Evolutionary conservation across 1,140 invertebrate genomes (phyloP).

Genomic region (Venturia canescens): DNA sequence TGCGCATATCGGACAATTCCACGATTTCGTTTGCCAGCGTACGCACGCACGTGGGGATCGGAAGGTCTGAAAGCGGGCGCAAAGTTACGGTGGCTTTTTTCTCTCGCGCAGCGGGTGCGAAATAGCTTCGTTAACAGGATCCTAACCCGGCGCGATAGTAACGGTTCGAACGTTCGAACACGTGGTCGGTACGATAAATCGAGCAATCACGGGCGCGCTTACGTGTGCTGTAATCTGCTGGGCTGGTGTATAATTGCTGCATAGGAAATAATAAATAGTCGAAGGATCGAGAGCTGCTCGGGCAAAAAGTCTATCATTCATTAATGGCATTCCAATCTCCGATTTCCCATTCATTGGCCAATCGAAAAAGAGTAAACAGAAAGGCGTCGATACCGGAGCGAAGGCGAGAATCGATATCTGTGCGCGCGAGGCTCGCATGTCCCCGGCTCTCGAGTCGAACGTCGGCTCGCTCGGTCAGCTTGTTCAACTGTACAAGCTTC

Average conservation of each 20-base stretch:
- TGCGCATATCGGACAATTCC: constrained; percentile 8
- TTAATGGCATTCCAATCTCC: constrained; percentile 32
- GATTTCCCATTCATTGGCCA: constrained; percentile 21
- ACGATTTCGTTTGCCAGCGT: constrained; percentile 32
- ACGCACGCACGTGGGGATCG: not conserved
- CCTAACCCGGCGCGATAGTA: not conserved
- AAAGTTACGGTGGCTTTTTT: not conserved
- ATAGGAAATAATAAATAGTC: constrained; percentile 37
- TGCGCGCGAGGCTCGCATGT: constrained; percentile 21
- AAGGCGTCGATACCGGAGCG: not conserved
- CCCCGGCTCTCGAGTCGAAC: constrained; percentile 3
- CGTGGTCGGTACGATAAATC: constrained; percentile 7
- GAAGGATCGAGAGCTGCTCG: not conserved
- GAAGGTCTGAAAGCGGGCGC: not conserved
- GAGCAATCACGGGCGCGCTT: not conserved
- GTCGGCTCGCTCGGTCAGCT: constrained; percentile 16
- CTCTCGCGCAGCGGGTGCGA: constrained; percentile 22
- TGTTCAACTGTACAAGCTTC: constrained; percentile 19
- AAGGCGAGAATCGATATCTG: constrained; percentile 1
- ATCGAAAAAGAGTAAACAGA: not conserved
- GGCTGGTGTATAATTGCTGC: constrained; percentile 4
- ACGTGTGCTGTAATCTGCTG: not conserved
- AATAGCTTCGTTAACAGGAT: constrained; percentile 33
- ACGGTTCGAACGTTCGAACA: not conserved
- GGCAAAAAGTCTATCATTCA: not conserved